Evolutionary conservation across 1,140 invertebrate species (phyloP).

Genomic region (Apis florea): DNA sequence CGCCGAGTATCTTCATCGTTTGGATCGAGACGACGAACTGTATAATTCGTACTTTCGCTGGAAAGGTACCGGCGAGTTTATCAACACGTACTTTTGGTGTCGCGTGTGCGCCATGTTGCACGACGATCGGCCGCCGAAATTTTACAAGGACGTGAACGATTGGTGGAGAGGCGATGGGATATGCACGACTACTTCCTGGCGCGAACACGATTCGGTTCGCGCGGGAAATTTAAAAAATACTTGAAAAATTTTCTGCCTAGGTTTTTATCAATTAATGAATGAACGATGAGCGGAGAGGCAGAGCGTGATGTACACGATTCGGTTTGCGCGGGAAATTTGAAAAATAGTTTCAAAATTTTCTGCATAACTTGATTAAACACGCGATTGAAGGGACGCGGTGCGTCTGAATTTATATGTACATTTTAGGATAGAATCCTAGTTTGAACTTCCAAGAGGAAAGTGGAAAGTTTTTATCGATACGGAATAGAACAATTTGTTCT

Average conservation of each 20-base stretch:
- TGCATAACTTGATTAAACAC: too few relatives aligned
- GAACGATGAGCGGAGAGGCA: conserved; percentile 74
- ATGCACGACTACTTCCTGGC: conserved; percentile 86
- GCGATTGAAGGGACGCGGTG: too few relatives aligned
- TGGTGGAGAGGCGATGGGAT: conserved; percentile 91
- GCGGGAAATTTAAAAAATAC: conserved; percentile 35
- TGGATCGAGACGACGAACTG: conserved; percentile 91
- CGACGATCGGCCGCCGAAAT: conserved; percentile 84
- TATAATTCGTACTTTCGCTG: conserved; percentile 96
- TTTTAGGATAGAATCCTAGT: conserved; percentile 1
- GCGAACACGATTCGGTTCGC: conserved; percentile 74
- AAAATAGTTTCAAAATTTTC: conserved; percentile 48
- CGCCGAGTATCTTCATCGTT: conserved; percentile 90
- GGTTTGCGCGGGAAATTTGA: conserved; percentile 3
- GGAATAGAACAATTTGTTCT: not conserved
- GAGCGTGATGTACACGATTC: conserved; percentile 81
- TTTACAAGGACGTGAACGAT: conserved; percentile 91
- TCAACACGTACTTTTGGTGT: conserved; percentile 98
- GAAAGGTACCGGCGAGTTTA: conserved; percentile 95
- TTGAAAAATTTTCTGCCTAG: conserved; percentile 32
- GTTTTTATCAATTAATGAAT: not conserved
- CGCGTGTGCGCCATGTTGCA: conserved; percentile 95
- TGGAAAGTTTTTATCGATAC: not conserved
- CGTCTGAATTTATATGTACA: not conserved
- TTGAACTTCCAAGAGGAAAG: not conserved